Percentiles rank a stretch among this genome's conserved stretches.
phyloP scores from a whole-genome alignment of 2,113 vertebrate genomes.

The Strix aluco region DNA sequence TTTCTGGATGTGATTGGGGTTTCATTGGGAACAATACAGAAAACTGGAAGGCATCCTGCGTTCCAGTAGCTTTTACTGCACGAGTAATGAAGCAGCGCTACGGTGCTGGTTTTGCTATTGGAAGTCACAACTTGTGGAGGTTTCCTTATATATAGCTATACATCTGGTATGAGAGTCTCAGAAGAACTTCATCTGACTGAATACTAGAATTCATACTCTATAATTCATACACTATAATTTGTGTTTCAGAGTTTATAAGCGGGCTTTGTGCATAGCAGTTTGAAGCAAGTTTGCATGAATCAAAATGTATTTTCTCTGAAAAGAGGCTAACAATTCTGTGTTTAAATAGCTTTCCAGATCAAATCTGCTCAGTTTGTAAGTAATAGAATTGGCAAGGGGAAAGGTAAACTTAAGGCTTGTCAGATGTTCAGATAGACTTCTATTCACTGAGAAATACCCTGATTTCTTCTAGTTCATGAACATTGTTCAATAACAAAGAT shows the following conservation, averaged over 20 bases:
- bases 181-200: neutral
- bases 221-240: neutral
- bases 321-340: neutral
- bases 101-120: neutral
- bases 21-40: neutral
- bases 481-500: neutral
- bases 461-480: neutral
- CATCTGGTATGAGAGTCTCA: neutral
- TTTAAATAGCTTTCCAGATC: neutral
- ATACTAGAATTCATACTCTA: neutral
- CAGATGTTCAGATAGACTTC: neutral
- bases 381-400: neutral
- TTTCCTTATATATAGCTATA: neutral
- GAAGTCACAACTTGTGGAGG: neutral
- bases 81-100: neutral
- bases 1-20: neutral
- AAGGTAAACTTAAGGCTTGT: neutral
- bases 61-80: neutral
- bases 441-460: neutral
- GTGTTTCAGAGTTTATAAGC: neutral
- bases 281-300: neutral
- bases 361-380: neutral
- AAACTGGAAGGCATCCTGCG: neutral
- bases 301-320: neutral
- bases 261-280: neutral